phyloP scores from a whole-genome alignment of 2,113 vertebrate genomes.

The Plecotus auritus region DNA sequence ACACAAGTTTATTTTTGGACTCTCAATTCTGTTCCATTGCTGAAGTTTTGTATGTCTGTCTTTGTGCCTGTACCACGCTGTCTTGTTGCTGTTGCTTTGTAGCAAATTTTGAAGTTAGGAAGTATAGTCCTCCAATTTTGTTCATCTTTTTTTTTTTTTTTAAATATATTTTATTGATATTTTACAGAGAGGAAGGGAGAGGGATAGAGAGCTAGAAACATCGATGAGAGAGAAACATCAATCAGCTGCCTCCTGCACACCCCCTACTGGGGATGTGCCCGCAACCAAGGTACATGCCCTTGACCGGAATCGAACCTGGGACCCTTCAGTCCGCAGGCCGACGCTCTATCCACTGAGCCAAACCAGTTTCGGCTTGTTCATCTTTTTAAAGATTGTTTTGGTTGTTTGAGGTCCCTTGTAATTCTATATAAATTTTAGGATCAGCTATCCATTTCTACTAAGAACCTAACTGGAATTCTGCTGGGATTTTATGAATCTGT shows the following conservation, averaged over 20 bases:
- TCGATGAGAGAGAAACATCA: no score
- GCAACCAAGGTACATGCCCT: no score
- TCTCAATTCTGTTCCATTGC: not conserved
- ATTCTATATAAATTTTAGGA: not conserved
- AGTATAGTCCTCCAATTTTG: not conserved
- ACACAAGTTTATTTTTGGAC: not conserved
- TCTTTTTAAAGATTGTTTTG: not conserved
- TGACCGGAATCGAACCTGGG: no score
- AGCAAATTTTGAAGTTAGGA: not conserved
- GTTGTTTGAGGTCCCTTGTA: not conserved
- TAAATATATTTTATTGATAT: no score
- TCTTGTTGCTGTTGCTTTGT: not conserved
- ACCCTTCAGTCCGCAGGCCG: no score
- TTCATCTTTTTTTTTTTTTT: slow-evolving; percentile 5
- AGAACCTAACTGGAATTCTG: not conserved
- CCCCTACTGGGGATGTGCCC: no score
- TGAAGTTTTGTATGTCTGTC: not conserved
- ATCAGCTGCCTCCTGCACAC: no score
- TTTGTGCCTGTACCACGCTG: not conserved
- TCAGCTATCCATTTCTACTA: not conserved
- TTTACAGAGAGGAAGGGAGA: no score
- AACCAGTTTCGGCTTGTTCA: no score
- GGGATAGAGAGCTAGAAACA: no score
- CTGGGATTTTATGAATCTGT: not conserved
- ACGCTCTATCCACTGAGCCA: no score